Conservation (phyloP, 2,888 invertebrate genomes). For the Drosophila nr. fundita region DNA sequence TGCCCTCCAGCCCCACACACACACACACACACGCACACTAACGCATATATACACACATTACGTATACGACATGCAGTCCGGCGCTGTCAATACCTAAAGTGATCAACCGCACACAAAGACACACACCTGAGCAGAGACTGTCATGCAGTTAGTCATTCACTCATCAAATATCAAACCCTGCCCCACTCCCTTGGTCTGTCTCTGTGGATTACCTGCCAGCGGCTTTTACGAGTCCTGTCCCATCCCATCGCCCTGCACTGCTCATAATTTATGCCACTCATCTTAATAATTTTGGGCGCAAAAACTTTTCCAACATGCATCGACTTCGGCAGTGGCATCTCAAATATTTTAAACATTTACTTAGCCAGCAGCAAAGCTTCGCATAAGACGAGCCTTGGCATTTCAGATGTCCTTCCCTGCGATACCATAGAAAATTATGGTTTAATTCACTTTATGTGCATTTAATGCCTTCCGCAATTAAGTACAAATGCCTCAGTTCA, state of each 20-base stretch:
- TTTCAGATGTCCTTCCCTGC: slow-evolving; percentile 20
- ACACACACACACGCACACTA: slow-evolving; percentile 8
- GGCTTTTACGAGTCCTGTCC: slow-evolving; percentile 67
- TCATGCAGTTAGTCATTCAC: slow-evolving; percentile 80
- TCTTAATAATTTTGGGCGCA: slow-evolving; percentile 80
- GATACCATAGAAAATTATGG: neutral
- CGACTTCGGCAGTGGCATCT: slow-evolving; percentile 52
- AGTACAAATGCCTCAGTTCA: neutral
- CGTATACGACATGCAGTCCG: slow-evolving; percentile 60
- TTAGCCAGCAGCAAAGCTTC: slow-evolving; percentile 53
- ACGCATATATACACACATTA: slow-evolving; percentile 15
- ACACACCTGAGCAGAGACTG: slow-evolving; percentile 52
- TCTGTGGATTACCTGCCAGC: slow-evolving; percentile 73
- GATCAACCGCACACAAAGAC: slow-evolving; percentile 61
- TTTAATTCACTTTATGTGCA: slow-evolving; percentile 2
- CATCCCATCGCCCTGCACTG: slow-evolving; percentile 34
- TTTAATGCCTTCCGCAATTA: neutral
- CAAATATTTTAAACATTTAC: slow-evolving; percentile 79
- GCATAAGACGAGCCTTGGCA: slow-evolving; percentile 2
- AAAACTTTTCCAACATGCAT: slow-evolving; percentile 58
- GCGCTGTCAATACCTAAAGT: slow-evolving; percentile 75
- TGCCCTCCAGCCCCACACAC: slow-evolving; percentile 38
- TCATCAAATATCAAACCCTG: slow-evolving; percentile 69
- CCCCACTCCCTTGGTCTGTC: slow-evolving; percentile 41
- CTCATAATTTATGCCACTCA: slow-evolving; percentile 82